These are phyloP conservation scores for Mesorhabditis sp. DNA, from an alignment of 2,888 invertebrate species.

Conservation along the genomic window DNA sequence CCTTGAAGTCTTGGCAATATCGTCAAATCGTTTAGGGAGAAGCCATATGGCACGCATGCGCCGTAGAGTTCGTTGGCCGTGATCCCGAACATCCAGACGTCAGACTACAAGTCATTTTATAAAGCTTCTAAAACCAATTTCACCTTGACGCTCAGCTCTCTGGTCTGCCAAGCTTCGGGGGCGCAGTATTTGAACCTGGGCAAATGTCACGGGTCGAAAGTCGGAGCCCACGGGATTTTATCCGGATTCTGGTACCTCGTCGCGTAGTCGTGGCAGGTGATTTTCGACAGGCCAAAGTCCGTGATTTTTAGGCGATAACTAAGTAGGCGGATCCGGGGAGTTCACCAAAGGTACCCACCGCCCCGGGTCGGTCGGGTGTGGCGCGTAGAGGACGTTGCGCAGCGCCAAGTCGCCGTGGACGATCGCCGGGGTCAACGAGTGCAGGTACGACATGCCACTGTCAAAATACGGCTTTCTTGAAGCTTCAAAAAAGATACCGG, in stretches of 20 bases:
- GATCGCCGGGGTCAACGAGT: constrained; percentile 96
- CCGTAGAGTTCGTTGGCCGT: constrained; percentile 28
- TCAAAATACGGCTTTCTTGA: too few relatives aligned
- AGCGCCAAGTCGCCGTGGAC: constrained; percentile 95
- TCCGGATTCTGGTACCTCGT: constrained; percentile 29
- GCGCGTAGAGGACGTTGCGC: constrained; percentile 96
- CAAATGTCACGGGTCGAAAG: not conserved
- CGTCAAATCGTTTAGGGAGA: too few relatives aligned
- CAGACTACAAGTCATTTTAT: constrained; percentile 28
- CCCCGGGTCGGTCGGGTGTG: constrained; percentile 27
- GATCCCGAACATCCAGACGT: constrained; percentile 40
- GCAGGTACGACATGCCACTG: constrained; percentile 81
- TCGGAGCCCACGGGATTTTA: constrained; percentile 23
- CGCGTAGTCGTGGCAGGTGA: constrained; percentile 22
- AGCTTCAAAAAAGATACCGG: constrained; percentile 6
- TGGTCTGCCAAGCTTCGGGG: constrained; percentile 23
- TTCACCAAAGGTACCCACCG: constrained; percentile 11
- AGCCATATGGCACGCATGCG: constrained; percentile 28
- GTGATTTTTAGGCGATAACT: constrained; percentile 34
- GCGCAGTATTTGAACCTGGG: constrained; percentile 36
- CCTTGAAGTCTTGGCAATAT: too few relatives aligned
- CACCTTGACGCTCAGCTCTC: not conserved
- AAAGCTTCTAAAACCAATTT: constrained; percentile 13
- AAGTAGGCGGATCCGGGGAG: not conserved
- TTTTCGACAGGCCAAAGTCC: constrained; percentile 38